Evolutionary conservation across 2,888 invertebrate genomes (phyloP), one percentile per base, ranked within the genome.

Genomic region (Aphidoletes aphidimyza): DNA sequence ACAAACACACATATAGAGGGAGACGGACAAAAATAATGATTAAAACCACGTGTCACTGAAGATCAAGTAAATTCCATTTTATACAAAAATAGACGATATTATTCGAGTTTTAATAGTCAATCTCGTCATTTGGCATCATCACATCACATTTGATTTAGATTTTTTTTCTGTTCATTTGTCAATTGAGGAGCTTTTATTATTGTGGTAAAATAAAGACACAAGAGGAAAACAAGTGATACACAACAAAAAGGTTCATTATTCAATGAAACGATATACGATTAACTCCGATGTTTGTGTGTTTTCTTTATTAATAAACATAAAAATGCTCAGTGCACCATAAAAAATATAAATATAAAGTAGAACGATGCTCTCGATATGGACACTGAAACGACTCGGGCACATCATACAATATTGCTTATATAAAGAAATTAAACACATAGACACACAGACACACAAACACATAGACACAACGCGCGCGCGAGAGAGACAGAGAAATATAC

Each of bases 251-350:
- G 22, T 54, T n/a, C 54, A 22, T 54, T 54, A 54, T 54, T 54
- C 54, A 54, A 54, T 54, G 22, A 54, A 54, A 54, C 54, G n/a
- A 22, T 54, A 54, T 54, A 14, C 54, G 54, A 54, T 54, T 54
- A 54, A 54, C 54, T 54, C n/a, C 22, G 22, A 54, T 54, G 54
- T 54, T 54, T 69, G 69, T 69, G 11, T 69, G n/a, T 47, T 69
- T 69, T 30, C 34, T 69, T 69, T 69, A 69, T 69, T 30, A 34
- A 34, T 69, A 69, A 69, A 34, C 69, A 69, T 69, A 34, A 69
- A 69, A 69, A 26, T 30, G 69, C 30, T 69, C 69, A 34, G 69
- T 14, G 11, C 14, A 69, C 69, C 69, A 69, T 69, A 69, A 69
- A 34, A 14, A 69, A 30, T 69, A 69, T 22, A 54, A 8, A 54